Conservation (phyloP, 1,140 invertebrate species). For the Drosophila tsacasi region DNA sequence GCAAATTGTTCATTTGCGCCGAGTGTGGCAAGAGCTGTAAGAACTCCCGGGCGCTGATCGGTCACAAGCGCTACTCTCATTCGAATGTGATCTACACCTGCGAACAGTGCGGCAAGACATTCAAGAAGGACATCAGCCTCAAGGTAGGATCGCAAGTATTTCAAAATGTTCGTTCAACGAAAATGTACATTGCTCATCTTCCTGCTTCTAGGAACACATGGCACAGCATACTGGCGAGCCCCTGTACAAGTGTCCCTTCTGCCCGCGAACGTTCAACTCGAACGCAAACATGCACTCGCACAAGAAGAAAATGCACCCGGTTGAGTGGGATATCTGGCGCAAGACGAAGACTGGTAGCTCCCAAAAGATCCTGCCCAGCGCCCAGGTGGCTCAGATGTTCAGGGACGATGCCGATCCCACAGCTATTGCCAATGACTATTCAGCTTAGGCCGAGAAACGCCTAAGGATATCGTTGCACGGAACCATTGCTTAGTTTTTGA, state of each 20-base stretch:
- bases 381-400: slow-evolving; percentile 74
- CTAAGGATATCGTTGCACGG: slow-evolving; percentile 16
- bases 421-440: slow-evolving; percentile 66
- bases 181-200: background rate
- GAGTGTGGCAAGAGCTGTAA: slow-evolving; percentile 80
- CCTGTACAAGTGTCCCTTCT: slow-evolving; percentile 82
- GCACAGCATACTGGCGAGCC: slow-evolving; percentile 81
- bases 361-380: slow-evolving; percentile 70
- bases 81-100: slow-evolving; percentile 78
- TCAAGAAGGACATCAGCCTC: slow-evolving; percentile 80
- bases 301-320: slow-evolving; percentile 81
- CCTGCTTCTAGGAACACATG: slow-evolving; percentile 81
- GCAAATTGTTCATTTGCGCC: slow-evolving; percentile 67
- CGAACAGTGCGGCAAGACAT: slow-evolving; percentile 81
- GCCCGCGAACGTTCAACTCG: slow-evolving; percentile 79
- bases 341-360: slow-evolving; percentile 79
- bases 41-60: slow-evolving; percentile 73
- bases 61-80: slow-evolving; percentile 79
- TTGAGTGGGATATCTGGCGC: slow-evolving; percentile 80
- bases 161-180: background rate
- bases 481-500: slow-evolving; percentile 49
- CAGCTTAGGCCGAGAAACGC: slow-evolving; percentile 41
- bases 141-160: slow-evolving; percentile 43
- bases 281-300: slow-evolving; percentile 84
- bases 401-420: slow-evolving; percentile 61